These are phyloP conservation scores for Petromus typicus DNA, from an alignment of 2,113 vertebrate species.

Conservation along the genomic window DNA sequence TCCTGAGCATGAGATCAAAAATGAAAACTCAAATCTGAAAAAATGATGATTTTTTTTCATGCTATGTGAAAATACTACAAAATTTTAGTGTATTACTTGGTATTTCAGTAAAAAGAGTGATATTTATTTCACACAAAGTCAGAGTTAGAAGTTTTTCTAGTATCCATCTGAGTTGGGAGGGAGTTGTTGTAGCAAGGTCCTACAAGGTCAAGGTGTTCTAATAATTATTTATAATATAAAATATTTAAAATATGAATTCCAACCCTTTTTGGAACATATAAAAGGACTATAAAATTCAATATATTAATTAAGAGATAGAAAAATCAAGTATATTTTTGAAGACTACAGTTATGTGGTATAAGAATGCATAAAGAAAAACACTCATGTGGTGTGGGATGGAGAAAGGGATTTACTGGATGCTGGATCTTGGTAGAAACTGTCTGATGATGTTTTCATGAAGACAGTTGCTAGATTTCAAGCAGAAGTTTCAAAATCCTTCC, in stretches of 20 bases:
- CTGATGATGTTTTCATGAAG: background rate
- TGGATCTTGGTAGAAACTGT: background rate
- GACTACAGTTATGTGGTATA: accelerated
- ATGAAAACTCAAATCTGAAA: background rate
- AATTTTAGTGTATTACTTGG: background rate
- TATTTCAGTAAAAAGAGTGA: background rate
- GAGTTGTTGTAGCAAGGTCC: background rate
- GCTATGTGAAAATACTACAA: background rate
- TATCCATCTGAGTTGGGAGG: background rate
- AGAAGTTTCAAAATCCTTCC: slow-evolving; percentile 7
- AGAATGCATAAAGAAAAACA: accelerated
- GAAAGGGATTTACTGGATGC: background rate
- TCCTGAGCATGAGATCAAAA: background rate
- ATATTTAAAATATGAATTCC: background rate
- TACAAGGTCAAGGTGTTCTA: background rate
- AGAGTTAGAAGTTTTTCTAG: background rate
- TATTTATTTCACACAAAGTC: background rate
- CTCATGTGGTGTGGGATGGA: background rate
- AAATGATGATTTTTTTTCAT: background rate
- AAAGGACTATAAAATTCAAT: background rate
- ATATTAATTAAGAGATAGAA: background rate
- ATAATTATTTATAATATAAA: background rate
- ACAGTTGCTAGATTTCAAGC: background rate
- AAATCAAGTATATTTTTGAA: background rate
- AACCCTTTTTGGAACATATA: background rate